Evolutionary conservation across 2,113 vertebrate species (phyloP).

Genomic region (Larimichthys crocea): DNA sequence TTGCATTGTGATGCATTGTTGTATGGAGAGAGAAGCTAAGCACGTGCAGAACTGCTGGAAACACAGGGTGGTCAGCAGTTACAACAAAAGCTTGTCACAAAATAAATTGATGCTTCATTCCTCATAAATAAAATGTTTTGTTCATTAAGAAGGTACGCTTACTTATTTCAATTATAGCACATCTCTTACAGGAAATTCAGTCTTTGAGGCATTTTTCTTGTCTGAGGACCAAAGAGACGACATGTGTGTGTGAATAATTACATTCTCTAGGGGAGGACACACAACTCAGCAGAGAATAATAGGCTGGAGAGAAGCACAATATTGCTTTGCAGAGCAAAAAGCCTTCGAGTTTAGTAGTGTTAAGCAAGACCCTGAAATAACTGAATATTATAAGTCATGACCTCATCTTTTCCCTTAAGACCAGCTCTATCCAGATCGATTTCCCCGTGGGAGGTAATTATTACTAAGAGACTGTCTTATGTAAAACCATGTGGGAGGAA

Average conservation of each 20-base stretch:
- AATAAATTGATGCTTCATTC: background rate
- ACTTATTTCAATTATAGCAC: background rate
- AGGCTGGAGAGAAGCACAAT: constrained; percentile 28
- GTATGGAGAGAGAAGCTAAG: constrained; percentile 1
- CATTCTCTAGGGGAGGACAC: constrained; percentile 8
- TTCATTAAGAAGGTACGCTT: background rate
- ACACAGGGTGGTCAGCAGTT: background rate
- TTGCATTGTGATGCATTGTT: constrained; percentile 60
- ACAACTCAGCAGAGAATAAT: constrained; percentile 33
- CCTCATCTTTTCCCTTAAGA: constrained; percentile 55
- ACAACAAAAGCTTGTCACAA: background rate
- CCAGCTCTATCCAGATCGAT: constrained; percentile 25
- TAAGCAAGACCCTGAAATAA: constrained; percentile 31
- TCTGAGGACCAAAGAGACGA: constrained; percentile 14
- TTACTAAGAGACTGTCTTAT: constrained; percentile 63
- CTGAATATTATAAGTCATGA: constrained; percentile 54
- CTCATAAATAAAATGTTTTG: background rate
- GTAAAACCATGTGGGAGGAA: constrained; percentile 36
- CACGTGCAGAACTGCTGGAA: constrained; percentile 21
- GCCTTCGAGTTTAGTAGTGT: background rate
- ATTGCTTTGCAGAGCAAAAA: constrained; percentile 43
- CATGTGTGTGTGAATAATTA: constrained; percentile 20
- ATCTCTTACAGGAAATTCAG: background rate
- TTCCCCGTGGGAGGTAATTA: constrained; percentile 62
- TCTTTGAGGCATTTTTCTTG: background rate